Evolutionary conservation across 2,888 invertebrate species (phyloP), one percentile per base, ranked within the genome.

Genomic region (Drosophila paracracens): DNA sequence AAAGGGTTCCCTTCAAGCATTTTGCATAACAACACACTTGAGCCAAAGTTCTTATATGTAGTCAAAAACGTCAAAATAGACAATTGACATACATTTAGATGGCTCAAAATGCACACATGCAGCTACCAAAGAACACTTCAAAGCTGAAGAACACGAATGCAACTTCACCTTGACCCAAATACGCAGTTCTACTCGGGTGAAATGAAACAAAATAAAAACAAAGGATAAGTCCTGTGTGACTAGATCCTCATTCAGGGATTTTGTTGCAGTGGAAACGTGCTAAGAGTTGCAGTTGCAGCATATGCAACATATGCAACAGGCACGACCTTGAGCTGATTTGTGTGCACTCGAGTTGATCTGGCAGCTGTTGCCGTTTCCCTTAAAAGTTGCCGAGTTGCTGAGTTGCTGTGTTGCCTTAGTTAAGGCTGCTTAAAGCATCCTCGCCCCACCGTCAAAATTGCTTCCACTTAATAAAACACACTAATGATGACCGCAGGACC

Each of bases 401-500:
- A 46, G 21, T 46, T 46, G 16, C 46, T 78, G 27, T n/a, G 27
- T n/a, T 61, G 66, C 57, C 74, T 74, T 62, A 66, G 79, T 59
- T 74, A 60, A 38, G 25, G 29, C 61, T 31, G 73, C 52, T 60
- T 74, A 53, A 67, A 61, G 74, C 35, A 53, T 53, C 58, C 18
- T 25, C 53, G 57, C 53, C 54, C 48, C 61, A 46, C 53, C 46
- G 52, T 5, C 40, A 50, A 58, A 76, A 82, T 75, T 79, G 73
- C 82, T 86, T 90, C 87, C 90, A 90, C 90, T 87, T 90, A 87
- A 87, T 90, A 89, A 90, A 90, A 88, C 87, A 87, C 82, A 89
- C 89, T 90, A 87, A 87, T 87, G 90, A 87, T 90, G 90, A 87
- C 87, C 87, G 89, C 87, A 87, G 87, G 74, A 82, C 76, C 40